phyloP scores from a whole-genome alignment of 2,113 vertebrate species.

The Etheostoma cragini region DNA sequence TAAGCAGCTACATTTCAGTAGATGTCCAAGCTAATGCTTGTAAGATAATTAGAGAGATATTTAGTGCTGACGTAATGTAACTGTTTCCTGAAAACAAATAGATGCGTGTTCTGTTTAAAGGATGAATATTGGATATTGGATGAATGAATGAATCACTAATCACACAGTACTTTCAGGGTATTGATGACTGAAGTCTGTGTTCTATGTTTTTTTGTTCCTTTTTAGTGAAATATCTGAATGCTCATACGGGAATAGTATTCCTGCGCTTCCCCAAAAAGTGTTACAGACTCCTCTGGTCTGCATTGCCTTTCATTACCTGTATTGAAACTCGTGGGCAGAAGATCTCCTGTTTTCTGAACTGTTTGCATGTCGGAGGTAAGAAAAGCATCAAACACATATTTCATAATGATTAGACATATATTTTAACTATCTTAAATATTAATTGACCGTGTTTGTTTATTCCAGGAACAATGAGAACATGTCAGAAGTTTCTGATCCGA shows the following conservation, averaged over 20 bases:
- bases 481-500: constrained; percentile 94
- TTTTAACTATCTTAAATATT: not conserved
- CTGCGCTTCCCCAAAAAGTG: constrained; percentile 90
- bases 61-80: not conserved
- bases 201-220: not conserved
- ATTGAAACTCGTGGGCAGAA: constrained; percentile 86
- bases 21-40: not conserved
- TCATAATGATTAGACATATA: not conserved
- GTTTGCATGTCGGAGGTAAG: constrained; percentile 93
- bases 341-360: constrained; percentile 88
- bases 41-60: not conserved
- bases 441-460: not conserved
- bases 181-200: not conserved
- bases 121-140: too few species aligned
- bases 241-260: constrained; percentile 91
- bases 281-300: constrained; percentile 90
- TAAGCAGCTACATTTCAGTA: too few species aligned
- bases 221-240: constrained; percentile 94
- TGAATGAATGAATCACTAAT: not conserved
- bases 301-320: constrained; percentile 90
- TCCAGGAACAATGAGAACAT: constrained; percentile 94
- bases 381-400: not conserved
- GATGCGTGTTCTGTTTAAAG: not conserved
- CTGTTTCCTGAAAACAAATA: not conserved
- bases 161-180: not conserved